Conservation (phyloP, 1,140 invertebrate genomes). For the Phortica variegata region DNA sequence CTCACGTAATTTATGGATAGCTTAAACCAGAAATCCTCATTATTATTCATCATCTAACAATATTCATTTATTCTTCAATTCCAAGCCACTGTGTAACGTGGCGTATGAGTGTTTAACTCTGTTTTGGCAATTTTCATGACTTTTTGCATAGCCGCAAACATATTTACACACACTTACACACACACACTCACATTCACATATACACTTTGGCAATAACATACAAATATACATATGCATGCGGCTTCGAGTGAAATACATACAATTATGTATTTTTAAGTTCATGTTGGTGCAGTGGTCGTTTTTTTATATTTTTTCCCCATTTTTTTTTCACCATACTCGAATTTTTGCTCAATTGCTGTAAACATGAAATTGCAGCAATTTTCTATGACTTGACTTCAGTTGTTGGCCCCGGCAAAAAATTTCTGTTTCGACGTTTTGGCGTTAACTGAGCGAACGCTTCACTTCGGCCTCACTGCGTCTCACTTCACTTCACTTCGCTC, state of each 20-base stretch:
- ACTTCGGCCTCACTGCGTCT: slow-evolving; percentile 7
- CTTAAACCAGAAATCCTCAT: too few species aligned
- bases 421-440: slow-evolving; percentile 24
- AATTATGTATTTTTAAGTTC: slow-evolving; percentile 55
- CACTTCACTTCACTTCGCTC: not conserved
- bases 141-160: too few species aligned
- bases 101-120: slow-evolving; percentile 49
- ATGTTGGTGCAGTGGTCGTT: slow-evolving; percentile 28
- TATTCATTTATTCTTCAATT: not conserved
- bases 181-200: too few species aligned
- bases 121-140: too few species aligned
- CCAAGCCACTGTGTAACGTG: slow-evolving; percentile 32
- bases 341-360: slow-evolving; percentile 52
- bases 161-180: too few species aligned
- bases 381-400: slow-evolving; percentile 49
- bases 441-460: slow-evolving; percentile 28
- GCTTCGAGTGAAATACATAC: slow-evolving; percentile 39
- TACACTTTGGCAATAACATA: too few species aligned
- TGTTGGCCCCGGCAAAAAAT: slow-evolving; percentile 15
- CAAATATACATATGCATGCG: too few species aligned
- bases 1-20: too few species aligned
- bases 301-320: slow-evolving; percentile 1
- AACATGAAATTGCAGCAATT: slow-evolving; percentile 53
- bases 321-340: slow-evolving; percentile 15
- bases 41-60: not conserved